Percentiles rank a stretch among this genome's conserved stretches.
Evolutionary conservation across 1,140 invertebrate genomes (phyloP).

Genomic region (Heliconius hewitsoni): DNA sequence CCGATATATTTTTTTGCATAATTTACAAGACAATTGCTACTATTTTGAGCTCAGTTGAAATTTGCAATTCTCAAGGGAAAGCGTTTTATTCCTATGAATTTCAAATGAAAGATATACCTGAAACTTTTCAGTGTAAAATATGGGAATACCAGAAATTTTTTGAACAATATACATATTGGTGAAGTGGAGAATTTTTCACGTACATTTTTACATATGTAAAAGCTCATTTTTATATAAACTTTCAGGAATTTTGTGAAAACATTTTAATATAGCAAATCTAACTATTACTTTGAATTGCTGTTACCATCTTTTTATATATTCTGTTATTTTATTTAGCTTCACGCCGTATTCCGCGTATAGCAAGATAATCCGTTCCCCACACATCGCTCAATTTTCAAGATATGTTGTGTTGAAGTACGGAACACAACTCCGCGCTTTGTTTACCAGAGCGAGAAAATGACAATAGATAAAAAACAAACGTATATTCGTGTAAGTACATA

Average conservation of each 20-base stretch:
- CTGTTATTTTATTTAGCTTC: too few species aligned
- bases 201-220: not conserved
- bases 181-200: not conserved
- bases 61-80: not conserved
- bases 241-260: not conserved
- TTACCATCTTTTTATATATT: too few species aligned
- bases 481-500: too few species aligned
- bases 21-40: not conserved
- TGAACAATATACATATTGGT: not conserved
- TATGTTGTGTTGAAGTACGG: too few species aligned
- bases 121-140: not conserved
- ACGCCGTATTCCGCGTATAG: too few species aligned
- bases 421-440: too few species aligned
- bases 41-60: not conserved
- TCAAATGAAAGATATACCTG: constrained; percentile 3
- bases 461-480: too few species aligned
- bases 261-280: too few species aligned
- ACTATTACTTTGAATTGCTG: too few species aligned
- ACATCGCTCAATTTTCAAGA: too few species aligned
- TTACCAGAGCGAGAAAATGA: too few species aligned
- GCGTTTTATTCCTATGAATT: constrained; percentile 2
- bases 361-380: too few species aligned
- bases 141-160: not conserved
- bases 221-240: not conserved
- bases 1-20: not conserved